These are phyloP conservation scores for Neuroscelio doddi DNA, from an alignment of 2,888 invertebrate genomes.

Conservation along the genomic window DNA sequence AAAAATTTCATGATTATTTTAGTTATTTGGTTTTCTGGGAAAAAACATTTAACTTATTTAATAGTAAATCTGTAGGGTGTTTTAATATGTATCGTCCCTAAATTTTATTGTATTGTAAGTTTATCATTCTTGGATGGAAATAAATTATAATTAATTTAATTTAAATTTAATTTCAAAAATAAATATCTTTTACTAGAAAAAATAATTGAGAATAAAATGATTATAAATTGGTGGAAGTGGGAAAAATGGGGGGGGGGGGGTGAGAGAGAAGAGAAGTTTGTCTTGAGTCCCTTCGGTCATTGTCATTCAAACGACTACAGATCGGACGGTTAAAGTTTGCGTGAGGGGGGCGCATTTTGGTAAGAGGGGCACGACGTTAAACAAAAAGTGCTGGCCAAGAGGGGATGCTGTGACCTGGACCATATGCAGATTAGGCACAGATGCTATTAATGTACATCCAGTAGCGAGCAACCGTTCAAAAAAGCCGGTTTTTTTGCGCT, in stretches of 20 bases:
- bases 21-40: no score
- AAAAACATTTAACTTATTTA: no score
- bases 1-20: no score
- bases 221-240: no score
- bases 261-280: constrained; percentile 45
- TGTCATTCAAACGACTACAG: constrained; percentile 66
- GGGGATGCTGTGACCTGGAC: constrained; percentile 61
- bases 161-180: no score
- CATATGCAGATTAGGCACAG: constrained; percentile 71
- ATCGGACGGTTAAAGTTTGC: constrained; percentile 67
- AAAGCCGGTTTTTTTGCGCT: constrained; percentile 61
- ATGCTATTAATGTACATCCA: constrained; percentile 56
- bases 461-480: constrained; percentile 55
- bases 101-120: no score
- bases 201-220: no score
- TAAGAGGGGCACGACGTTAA: constrained; percentile 44
- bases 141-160: no score
- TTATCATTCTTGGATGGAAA: no score
- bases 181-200: no score
- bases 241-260: constrained; percentile 17
- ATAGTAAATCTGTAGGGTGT: no score
- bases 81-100: no score
- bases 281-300: constrained; percentile 57
- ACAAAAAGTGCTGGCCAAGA: constrained; percentile 52
- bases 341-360: constrained; percentile 22